phyloP scores from a whole-genome alignment of 2,888 invertebrate species.

The Troides oblongomaculatus region DNA sequence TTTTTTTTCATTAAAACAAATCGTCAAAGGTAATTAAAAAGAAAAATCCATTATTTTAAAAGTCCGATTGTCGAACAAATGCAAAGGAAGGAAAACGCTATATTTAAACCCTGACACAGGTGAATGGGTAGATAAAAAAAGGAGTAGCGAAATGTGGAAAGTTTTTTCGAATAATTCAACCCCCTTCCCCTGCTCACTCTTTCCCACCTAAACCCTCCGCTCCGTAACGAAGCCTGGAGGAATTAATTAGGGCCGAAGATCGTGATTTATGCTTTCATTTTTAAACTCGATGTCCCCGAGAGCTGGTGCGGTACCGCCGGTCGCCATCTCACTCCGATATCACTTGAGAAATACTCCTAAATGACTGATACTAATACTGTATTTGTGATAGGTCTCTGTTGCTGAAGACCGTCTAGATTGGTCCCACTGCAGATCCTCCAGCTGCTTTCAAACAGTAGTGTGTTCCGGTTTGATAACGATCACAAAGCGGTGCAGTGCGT shows the following conservation, averaged over 20 bases:
- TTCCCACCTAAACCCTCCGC: conserved; percentile 10
- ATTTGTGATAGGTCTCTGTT: too few species aligned
- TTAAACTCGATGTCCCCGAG: conserved; percentile 70
- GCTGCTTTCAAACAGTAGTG: too few species aligned
- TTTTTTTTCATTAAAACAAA: background rate
- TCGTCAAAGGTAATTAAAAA: background rate
- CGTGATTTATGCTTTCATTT: conserved; percentile 79
- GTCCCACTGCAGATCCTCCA: too few species aligned
- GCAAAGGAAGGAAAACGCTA: conserved; percentile 9
- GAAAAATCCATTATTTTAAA: background rate
- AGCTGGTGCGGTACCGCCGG: conserved; percentile 37
- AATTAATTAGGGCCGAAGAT: conserved; percentile 80
- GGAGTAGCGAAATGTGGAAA: conserved; percentile 53
- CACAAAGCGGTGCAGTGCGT: too few species aligned
- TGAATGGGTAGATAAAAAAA: conserved; percentile 60
- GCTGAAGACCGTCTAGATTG: too few species aligned
- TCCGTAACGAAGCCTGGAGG: conserved; percentile 67
- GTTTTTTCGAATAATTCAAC: conserved; percentile 69
- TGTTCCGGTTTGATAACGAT: too few species aligned
- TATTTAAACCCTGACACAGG: conserved; percentile 43
- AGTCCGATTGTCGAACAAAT: background rate
- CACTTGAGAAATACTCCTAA: background rate
- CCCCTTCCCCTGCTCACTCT: conserved; percentile 26
- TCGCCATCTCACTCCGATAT: conserved; percentile 28
- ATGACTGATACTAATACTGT: too few species aligned